These are phyloP conservation scores for Trichechus manatus DNA, from an alignment of 2,113 vertebrate genomes.

Conservation along the genomic window DNA sequence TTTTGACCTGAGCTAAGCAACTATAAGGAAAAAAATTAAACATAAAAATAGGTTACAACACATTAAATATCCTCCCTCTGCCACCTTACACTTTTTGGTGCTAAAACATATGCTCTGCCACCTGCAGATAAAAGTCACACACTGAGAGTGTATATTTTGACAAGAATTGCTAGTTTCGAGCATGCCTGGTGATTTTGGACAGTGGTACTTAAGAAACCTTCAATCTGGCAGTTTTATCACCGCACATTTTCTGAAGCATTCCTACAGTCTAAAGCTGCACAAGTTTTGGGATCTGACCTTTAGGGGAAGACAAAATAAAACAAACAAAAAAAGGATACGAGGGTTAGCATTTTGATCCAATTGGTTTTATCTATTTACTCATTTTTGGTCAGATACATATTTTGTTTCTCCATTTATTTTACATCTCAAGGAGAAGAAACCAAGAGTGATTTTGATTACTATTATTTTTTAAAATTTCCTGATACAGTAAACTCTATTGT, in stretches of 20 bases:
- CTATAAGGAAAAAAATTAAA: slow-evolving; percentile 73
- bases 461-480: slow-evolving; percentile 33
- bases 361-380: neutral
- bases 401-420: slow-evolving; percentile 26
- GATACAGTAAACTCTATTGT: slow-evolving; percentile 29
- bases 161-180: slow-evolving; percentile 86
- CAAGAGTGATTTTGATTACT: neutral
- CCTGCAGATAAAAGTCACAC: slow-evolving; percentile 86
- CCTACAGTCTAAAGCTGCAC: slow-evolving; percentile 76
- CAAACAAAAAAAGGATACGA: slow-evolving; percentile 64
- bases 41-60: slow-evolving; percentile 80
- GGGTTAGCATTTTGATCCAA: slow-evolving; percentile 58
- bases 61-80: slow-evolving; percentile 77
- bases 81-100: slow-evolving; percentile 82
- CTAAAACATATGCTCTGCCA: slow-evolving; percentile 84
- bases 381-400: slow-evolving; percentile 30
- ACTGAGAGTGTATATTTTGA: slow-evolving; percentile 83
- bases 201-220: slow-evolving; percentile 86
- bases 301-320: slow-evolving; percentile 65
- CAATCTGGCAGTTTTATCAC: slow-evolving; percentile 85
- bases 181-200: slow-evolving; percentile 86
- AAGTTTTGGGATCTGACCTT: slow-evolving; percentile 79
- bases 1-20: slow-evolving; percentile 65
- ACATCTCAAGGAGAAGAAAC: neutral
- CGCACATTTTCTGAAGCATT: slow-evolving; percentile 83